These are phyloP conservation scores for Cataglyphis hispanica DNA, from an alignment of 1,140 invertebrate species.

Conservation along the genomic window DNA sequence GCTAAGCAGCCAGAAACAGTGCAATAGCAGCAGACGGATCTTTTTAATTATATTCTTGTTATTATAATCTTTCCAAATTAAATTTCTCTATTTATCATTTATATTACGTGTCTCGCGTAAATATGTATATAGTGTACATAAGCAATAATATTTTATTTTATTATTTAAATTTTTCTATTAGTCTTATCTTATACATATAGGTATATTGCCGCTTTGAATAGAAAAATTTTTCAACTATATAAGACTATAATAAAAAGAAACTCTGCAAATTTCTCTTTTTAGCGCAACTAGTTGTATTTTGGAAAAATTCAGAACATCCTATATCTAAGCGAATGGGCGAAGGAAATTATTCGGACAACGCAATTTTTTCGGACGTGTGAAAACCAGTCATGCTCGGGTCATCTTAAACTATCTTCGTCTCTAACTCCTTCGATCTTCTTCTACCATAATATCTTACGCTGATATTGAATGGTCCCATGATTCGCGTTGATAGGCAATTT, in stretches of 20 bases:
- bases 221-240: neutral
- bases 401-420: neutral
- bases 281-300: neutral
- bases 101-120: neutral
- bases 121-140: neutral
- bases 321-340: too few species aligned
- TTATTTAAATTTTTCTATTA: neutral
- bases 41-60: neutral
- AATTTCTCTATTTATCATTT: too few species aligned
- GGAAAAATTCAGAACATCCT: neutral
- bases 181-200: neutral
- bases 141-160: neutral
- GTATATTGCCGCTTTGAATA: neutral
- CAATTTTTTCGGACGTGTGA: slow-evolving; percentile 53
- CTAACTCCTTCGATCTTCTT: slow-evolving; percentile 35
- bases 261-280: neutral
- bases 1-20: neutral
- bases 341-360: slow-evolving; percentile 58
- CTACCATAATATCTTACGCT: slow-evolving; percentile 68
- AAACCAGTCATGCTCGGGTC: neutral
- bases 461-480: slow-evolving; percentile 74
- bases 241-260: neutral
- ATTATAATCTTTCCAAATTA: neutral
- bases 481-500: slow-evolving; percentile 77
- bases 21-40: neutral